These are phyloP conservation scores for Toxostoma redivivum DNA, from an alignment of 2,113 vertebrate genomes.

Conservation along the genomic window DNA sequence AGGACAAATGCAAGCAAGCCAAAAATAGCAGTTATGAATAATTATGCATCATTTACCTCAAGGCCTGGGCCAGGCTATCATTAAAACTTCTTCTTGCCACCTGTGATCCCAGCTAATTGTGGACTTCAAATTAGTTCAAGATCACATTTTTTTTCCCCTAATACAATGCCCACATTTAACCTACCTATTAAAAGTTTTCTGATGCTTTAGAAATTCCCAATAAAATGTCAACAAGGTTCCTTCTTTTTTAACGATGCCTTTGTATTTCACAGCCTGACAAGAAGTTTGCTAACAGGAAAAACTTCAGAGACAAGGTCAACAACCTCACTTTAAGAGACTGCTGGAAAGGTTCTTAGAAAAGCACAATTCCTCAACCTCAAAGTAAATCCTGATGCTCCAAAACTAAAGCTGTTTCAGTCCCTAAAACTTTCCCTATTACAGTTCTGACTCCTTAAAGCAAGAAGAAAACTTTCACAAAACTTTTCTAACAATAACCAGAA, in stretches of 20 bases:
- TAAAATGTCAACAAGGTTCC: background rate
- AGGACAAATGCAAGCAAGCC: conserved; percentile 87
- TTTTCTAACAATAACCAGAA: background rate
- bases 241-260: background rate
- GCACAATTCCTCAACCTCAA: background rate
- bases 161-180: conserved; percentile 33
- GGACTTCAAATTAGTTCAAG: conserved; percentile 75
- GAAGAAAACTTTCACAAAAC: background rate
- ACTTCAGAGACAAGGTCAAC: conserved; percentile 1
- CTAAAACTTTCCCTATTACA: background rate
- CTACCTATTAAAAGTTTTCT: conserved; percentile 35
- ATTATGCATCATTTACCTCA: conserved; percentile 97
- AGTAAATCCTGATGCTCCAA: background rate
- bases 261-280: background rate
- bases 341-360: background rate
- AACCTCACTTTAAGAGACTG: background rate
- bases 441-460: background rate
- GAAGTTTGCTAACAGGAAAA: background rate
- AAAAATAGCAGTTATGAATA: conserved; percentile 93
- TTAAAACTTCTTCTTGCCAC: conserved; percentile 77
- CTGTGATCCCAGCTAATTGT: conserved; percentile 69
- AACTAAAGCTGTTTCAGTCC: background rate
- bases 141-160: background rate
- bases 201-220: conserved; percentile 30
- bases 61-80: conserved; percentile 80